These are phyloP conservation scores for Carduelis carduelis DNA, from an alignment of 2,797 vertebrate genomes.

Conservation along the genomic window DNA sequence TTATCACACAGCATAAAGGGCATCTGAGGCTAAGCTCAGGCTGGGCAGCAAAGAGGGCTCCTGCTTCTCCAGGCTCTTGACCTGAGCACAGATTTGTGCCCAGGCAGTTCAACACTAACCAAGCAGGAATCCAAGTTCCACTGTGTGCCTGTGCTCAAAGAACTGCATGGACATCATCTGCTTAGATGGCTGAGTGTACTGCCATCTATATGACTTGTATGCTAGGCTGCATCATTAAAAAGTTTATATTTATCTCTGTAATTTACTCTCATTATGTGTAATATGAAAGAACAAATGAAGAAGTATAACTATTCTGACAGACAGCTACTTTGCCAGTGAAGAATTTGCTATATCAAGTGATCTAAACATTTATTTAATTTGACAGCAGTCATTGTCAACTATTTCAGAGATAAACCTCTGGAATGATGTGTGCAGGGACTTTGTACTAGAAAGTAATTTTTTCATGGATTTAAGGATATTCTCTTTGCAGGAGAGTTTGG, in stretches of 20 bases:
- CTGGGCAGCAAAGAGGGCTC: neutral
- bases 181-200: neutral
- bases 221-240: neutral
- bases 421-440: neutral
- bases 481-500: neutral
- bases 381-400: neutral
- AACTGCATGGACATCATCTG: neutral
- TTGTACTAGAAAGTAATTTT: neutral
- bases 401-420: neutral
- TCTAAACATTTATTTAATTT: conserved; percentile 16
- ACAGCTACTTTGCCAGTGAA: neutral
- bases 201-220: neutral
- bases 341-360: neutral
- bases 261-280: neutral
- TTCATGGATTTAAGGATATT: neutral
- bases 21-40: neutral
- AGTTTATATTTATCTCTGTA: neutral
- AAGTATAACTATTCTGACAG: neutral
- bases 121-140: neutral
- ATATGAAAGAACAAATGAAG: neutral
- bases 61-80: neutral
- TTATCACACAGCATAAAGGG: neutral
- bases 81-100: neutral
- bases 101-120: neutral
- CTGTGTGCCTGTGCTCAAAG: neutral